Percentiles rank a stretch among this genome's conserved stretches.
Conservation (phyloP, 2,888 invertebrate species). For the Epistrophe grossulariae region DNA sequence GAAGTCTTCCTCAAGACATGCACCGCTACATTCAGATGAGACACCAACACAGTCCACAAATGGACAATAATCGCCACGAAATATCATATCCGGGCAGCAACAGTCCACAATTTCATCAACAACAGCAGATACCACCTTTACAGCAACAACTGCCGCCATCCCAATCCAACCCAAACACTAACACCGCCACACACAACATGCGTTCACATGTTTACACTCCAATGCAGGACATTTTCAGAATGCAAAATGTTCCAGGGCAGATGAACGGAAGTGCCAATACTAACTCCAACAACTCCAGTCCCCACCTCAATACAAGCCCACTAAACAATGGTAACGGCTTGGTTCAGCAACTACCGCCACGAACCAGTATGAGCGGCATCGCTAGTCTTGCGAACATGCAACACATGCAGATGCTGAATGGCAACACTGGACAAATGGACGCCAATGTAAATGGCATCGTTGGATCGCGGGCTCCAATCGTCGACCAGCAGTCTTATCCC, state of each 20-base stretch:
- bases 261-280: slow-evolving; percentile 78
- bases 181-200: slow-evolving; percentile 72
- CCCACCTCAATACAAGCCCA: slow-evolving; percentile 82
- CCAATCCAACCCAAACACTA: slow-evolving; percentile 63
- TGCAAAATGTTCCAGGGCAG: slow-evolving; percentile 79
- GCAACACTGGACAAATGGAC: slow-evolving; percentile 71
- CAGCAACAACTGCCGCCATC: slow-evolving; percentile 77
- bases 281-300: slow-evolving; percentile 81
- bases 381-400: slow-evolving; percentile 81
- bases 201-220: slow-evolving; percentile 80
- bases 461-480: slow-evolving; percentile 61
- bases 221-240: slow-evolving; percentile 80
- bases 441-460: slow-evolving; percentile 66
- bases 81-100: slow-evolving; percentile 61
- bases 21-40: slow-evolving; percentile 82
- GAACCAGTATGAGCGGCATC: slow-evolving; percentile 83
- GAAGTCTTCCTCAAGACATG: slow-evolving; percentile 79
- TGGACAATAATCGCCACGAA: slow-evolving; percentile 78
- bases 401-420: slow-evolving; percentile 80
- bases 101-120: slow-evolving; percentile 76
- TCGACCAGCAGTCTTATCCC: slow-evolving; percentile 79
- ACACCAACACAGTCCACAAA: slow-evolving; percentile 77
- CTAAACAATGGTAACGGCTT: slow-evolving; percentile 80
- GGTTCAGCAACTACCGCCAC: slow-evolving; percentile 76
- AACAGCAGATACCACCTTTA: slow-evolving; percentile 79